Percentiles rank a stretch among this genome's conserved stretches.
Evolutionary conservation across 2,113 vertebrate species (phyloP).

Genomic region (Pithys albifrons): DNA sequence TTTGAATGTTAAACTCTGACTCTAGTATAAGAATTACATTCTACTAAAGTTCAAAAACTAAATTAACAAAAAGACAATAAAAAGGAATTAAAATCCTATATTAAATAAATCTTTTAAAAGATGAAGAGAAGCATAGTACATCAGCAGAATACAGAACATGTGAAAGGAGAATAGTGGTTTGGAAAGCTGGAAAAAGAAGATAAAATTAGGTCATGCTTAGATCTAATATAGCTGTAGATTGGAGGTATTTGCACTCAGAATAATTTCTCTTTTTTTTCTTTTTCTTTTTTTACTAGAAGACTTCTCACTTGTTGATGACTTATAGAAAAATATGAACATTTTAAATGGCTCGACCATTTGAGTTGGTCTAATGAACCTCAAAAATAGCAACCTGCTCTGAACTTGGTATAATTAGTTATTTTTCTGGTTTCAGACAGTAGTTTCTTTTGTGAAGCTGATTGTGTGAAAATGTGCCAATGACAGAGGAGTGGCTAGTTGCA

Average conservation of each 20-base stretch:
- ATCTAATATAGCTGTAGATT: not conserved
- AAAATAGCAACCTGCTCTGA: not conserved
- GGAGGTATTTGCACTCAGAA: not conserved
- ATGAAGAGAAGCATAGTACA: not conserved
- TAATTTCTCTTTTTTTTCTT: not conserved
- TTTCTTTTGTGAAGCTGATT: not conserved
- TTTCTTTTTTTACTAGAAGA: not conserved
- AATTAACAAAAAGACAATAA: not conserved
- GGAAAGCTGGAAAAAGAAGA: not conserved
- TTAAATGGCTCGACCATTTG: not conserved
- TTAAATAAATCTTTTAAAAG: not conserved
- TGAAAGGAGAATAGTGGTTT: not conserved
- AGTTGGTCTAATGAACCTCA: not conserved
- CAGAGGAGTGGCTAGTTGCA: not conserved
- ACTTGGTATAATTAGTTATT: not conserved
- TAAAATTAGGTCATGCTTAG: not conserved
- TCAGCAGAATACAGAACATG: not conserved
- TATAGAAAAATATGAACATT: not conserved
- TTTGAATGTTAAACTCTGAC: not conserved
- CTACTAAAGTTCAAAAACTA: not conserved
- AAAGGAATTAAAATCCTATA: not conserved
- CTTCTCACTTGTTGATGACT: not conserved
- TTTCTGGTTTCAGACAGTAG: not conserved
- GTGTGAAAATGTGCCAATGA: not conserved
- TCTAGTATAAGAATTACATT: not conserved